These are phyloP conservation scores for Mythimna lalbum DNA, from an alignment of 2,888 invertebrate species.

Conservation along the genomic window DNA sequence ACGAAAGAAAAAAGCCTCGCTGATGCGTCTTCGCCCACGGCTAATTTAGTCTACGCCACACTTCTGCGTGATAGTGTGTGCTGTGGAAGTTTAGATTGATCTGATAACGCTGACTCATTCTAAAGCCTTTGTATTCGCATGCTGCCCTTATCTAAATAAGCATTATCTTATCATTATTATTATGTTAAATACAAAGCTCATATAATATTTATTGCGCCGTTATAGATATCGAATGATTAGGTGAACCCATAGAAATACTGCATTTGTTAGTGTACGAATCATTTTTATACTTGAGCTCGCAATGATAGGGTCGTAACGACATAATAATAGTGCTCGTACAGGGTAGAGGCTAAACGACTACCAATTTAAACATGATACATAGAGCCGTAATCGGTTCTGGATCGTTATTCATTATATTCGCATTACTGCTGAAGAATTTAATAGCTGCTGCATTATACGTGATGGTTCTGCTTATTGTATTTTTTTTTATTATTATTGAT, in stretches of 20 bases:
- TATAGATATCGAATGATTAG: slow-evolving; percentile 31
- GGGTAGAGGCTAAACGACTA: slow-evolving; percentile 21
- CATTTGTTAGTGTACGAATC: slow-evolving; percentile 13
- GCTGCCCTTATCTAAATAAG: slow-evolving; percentile 39
- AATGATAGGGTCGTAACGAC: slow-evolving; percentile 12
- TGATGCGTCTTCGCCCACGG: no score
- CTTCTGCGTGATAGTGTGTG: slow-evolving; percentile 8
- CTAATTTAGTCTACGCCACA: no score
- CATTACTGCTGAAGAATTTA: slow-evolving; percentile 73
- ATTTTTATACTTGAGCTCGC: slow-evolving; percentile 9
- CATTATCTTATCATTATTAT: slow-evolving; percentile 56
- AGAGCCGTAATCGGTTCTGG: slow-evolving; percentile 70
- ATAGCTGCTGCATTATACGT: slow-evolving; percentile 54
- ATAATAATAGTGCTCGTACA: slow-evolving; percentile 35
- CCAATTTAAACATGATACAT: slow-evolving; percentile 73
- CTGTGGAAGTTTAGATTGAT: slow-evolving; percentile 30
- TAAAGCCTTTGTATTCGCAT: slow-evolving; percentile 50
- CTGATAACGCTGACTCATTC: slow-evolving; percentile 48
- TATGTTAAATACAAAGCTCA: slow-evolving; percentile 49
- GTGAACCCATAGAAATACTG: slow-evolving; percentile 17
- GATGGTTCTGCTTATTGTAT: slow-evolving; percentile 27
- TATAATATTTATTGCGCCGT: slow-evolving; percentile 50
- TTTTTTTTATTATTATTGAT: no score
- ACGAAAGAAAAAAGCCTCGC: no score
- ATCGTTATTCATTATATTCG: slow-evolving; percentile 75